phyloP scores from a whole-genome alignment of 2,113 vertebrate genomes.

The Ptilonorhynchus violaceus region DNA sequence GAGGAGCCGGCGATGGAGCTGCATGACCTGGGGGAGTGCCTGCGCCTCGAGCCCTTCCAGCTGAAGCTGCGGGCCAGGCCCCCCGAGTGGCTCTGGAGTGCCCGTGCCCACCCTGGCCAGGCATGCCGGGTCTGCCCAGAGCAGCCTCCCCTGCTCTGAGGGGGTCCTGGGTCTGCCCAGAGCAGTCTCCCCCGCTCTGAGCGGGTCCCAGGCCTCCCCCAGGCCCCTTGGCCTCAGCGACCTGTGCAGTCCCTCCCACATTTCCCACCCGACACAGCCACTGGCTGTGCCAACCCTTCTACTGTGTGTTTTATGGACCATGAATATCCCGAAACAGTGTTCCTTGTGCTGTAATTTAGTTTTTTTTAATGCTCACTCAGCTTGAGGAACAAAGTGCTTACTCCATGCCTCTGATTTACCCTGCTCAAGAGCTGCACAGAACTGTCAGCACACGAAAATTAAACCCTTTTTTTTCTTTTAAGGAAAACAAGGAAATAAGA shows the following conservation, averaged over 20 bases:
- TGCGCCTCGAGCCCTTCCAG: slow-evolving; percentile 7
- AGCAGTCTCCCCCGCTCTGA: background rate
- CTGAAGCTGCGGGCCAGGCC: slow-evolving; percentile 46
- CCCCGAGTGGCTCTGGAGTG: slow-evolving; percentile 12
- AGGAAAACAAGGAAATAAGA: background rate
- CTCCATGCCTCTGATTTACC: accelerated
- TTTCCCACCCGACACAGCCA: background rate
- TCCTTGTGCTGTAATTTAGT: background rate
- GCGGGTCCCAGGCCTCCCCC: background rate
- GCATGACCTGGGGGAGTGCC: background rate
- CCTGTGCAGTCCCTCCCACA: accelerated
- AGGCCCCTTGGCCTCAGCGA: accelerated
- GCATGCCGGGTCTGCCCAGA: background rate
- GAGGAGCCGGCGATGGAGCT: slow-evolving; percentile 2
- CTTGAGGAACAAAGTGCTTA: background rate
- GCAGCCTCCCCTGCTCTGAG: background rate
- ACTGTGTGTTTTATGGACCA: background rate
- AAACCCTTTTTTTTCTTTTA: background rate
- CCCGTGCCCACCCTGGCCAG: background rate
- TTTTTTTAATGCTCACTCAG: background rate
- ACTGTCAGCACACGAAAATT: background rate
- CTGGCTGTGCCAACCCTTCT: background rate
- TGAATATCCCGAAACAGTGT: background rate
- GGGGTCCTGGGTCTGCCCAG: background rate
- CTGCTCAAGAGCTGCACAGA: background rate